A percentile compares a stretch with the other conserved stretches of the same genome.
Conservation (phyloP, 2,888 invertebrate genomes). For the Caenorhabditis imperialis region DNA sequence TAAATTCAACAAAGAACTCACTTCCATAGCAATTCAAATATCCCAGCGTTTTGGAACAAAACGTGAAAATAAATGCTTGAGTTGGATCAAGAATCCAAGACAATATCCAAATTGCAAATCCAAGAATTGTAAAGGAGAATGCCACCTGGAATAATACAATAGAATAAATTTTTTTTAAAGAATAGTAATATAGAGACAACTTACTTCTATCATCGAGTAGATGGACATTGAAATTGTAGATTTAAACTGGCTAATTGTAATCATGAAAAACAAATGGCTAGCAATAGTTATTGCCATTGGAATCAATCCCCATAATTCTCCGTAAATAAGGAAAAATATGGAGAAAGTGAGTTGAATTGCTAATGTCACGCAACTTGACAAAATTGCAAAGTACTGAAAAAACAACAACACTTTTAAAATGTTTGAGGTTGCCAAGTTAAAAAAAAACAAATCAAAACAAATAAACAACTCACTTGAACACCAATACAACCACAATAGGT, state of each 20-base stretch:
- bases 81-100: conserved; percentile 38
- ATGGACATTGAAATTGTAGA: conserved; percentile 35
- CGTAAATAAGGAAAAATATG: conserved; percentile 47
- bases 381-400: conserved; percentile 43
- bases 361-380: conserved; percentile 30
- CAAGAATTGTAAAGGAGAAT: conserved; percentile 36
- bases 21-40: conserved; percentile 28
- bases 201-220: conserved; percentile 25
- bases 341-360: conserved; percentile 31
- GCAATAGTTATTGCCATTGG: conserved; percentile 26
- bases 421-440: no score
- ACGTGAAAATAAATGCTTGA: conserved; percentile 24
- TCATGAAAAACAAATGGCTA: conserved; percentile 35
- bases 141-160: conserved; percentile 37
- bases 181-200: background rate
- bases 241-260: conserved; percentile 21
- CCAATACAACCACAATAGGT: conserved; percentile 35
- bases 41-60: background rate
- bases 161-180: no score
- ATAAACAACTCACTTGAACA: conserved; percentile 26
- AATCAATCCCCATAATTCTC: conserved; percentile 38
- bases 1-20: conserved; percentile 8
- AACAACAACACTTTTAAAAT: background rate
- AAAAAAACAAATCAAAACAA: background rate
- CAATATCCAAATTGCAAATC: conserved; percentile 43